Evolutionary conservation across 2,888 invertebrate genomes (phyloP), one percentile per base, ranked within the genome.

Genomic region (Stomorhina lunata): DNA sequence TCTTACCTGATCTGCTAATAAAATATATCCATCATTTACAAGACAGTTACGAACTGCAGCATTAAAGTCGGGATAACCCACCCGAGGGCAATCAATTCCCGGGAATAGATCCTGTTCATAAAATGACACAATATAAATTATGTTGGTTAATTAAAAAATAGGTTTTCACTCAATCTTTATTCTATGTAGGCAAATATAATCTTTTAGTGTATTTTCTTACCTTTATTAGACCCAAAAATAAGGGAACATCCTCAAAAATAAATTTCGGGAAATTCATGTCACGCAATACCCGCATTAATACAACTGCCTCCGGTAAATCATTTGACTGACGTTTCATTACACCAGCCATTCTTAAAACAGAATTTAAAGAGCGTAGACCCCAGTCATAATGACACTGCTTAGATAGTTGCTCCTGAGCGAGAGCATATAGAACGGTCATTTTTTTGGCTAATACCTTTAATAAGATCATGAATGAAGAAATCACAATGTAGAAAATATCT

Each of bases 201-300:
- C n/a, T 10, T 25, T 25, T 9, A 10, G 20, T 20, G 27, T n/a
- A 15, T 17, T 9, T 43, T 55, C 78, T 84, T 84, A 89, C 97
- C 86, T 95, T 94, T 82, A 91, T 97, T 66, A 97, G 92, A 1
- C 97, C 97, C 85, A 97, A 90, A 91, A 98, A 98, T 7, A 98
- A 92, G 0, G 97, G 96, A 1, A 97, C 96, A 90, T 98, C 98
- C 88, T 98, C 97, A 88, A 94, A 96, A 22, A 98, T 95, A 90
- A 98, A 97, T 91, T 98, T 98, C 0, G 98, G 97, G 86, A 96
- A 93, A 91, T 98, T 98, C 96, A 97, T 97, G 88, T 98, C 98
- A 86, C 96, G 93, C 40, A 98, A 92, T 1, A 98, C 97, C 87
- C 97, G 93, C 97, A 98, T 97, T 20, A 98, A 92, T 4, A 98